A percentile compares a stretch with the other conserved stretches of the same genome.
phyloP scores from a whole-genome alignment of 1,140 invertebrate species.

The Adelges cooleyi region DNA sequence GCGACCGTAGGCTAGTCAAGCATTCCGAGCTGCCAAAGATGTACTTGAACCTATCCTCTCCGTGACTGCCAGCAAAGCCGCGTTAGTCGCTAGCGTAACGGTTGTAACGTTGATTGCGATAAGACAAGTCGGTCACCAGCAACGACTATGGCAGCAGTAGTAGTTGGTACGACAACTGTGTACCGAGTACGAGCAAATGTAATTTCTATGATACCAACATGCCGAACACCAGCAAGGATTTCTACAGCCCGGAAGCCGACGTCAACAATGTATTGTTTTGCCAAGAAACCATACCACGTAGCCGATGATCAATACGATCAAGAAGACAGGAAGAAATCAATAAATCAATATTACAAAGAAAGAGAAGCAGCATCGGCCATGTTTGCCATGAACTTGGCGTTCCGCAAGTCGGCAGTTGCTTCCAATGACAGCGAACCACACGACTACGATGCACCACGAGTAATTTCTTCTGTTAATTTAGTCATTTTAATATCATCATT shows the following conservation, averaged over 20 bases:
- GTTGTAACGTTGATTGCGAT: background rate
- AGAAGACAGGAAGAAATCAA: background rate
- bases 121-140: background rate
- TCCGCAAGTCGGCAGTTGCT: too few relatives aligned
- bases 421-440: too few relatives aligned
- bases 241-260: conserved; percentile 34
- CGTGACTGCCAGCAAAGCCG: background rate
- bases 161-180: background rate
- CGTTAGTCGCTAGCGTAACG: too few relatives aligned
- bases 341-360: background rate
- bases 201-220: conserved; percentile 33
- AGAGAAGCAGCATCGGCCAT: background rate
- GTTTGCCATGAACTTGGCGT: background rate
- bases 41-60: conserved; percentile 34
- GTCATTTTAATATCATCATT: too few relatives aligned
- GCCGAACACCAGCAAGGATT: conserved; percentile 32
- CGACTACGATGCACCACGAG: too few relatives aligned
- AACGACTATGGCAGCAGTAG: background rate
- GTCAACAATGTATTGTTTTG: conserved; percentile 51
- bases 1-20: background rate
- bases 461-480: too few relatives aligned
- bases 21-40: background rate
- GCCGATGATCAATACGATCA: conserved; percentile 37
- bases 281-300: conserved; percentile 69
- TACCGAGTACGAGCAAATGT: background rate